These are phyloP conservation scores for Nothura maculosa DNA, from an alignment of 2,797 vertebrate genomes.

Conservation along the genomic window DNA sequence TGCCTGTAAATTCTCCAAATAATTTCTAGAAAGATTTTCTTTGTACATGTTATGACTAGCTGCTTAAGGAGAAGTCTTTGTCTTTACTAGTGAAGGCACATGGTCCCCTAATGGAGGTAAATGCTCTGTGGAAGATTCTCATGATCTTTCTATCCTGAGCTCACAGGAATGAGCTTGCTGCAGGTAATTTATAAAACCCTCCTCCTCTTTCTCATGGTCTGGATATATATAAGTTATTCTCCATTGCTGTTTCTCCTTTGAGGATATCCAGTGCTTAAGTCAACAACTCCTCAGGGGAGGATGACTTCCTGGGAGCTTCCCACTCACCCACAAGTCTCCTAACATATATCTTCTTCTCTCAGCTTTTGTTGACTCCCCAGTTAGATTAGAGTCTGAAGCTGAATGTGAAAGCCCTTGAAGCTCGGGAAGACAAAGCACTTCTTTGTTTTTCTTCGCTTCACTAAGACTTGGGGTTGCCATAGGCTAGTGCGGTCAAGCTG, in stretches of 20 bases:
- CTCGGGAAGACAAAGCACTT: background rate
- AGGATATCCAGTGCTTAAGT: background rate
- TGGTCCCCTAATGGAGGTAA: background rate
- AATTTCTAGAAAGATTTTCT: background rate
- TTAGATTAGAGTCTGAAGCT: background rate
- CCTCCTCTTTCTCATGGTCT: background rate
- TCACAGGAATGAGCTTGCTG: background rate
- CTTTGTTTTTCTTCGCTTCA: background rate
- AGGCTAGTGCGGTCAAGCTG: background rate
- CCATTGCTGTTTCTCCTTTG: background rate
- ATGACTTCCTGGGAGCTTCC: background rate
- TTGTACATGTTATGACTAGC: background rate
- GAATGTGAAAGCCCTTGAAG: background rate
- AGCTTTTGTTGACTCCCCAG: background rate
- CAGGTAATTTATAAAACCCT: background rate
- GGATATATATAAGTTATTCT: background rate
- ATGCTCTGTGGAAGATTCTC: background rate
- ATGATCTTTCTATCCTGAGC: background rate
- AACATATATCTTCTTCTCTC: background rate
- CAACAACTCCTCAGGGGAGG: background rate
- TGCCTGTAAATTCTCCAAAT: background rate
- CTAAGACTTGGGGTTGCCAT: background rate
- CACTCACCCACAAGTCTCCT: background rate
- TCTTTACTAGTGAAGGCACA: background rate
- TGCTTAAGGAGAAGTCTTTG: background rate